Conservation (phyloP, 2,113 vertebrate genomes). For the Microtus ochrogaster region DNA sequence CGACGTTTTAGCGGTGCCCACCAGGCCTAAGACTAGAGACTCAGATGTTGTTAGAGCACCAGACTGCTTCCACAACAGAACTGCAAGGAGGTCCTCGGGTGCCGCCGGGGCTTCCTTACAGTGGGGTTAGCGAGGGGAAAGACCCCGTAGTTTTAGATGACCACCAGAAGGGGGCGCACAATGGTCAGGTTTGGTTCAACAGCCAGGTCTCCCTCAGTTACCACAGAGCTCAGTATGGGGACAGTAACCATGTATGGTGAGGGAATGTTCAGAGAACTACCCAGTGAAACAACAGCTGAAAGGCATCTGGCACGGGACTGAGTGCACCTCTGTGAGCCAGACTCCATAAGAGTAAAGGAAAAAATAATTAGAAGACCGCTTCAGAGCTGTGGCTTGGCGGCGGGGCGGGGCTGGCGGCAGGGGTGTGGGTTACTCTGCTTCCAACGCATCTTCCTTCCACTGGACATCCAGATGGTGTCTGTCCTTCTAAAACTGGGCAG, state of each 20-base stretch:
- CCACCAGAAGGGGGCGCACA: not conserved
- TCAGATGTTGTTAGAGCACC: not conserved
- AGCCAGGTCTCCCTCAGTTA: too few species aligned
- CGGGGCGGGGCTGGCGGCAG: not conserved
- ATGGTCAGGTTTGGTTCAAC: not conserved
- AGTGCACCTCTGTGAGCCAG: not conserved
- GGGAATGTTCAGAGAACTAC: not conserved
- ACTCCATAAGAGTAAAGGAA: not conserved
- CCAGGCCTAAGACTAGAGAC: not conserved
- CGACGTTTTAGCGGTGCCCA: not conserved
- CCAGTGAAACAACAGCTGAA: not conserved
- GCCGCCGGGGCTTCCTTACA: constrained; percentile 95
- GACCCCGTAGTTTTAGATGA: not conserved
- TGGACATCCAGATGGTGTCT: not conserved
- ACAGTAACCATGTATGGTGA: not conserved
- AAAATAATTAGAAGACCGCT: not conserved
- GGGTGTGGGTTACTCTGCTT: not conserved
- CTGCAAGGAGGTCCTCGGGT: constrained; percentile 89
- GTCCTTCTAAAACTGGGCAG: not conserved
- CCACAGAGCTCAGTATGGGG: not conserved
- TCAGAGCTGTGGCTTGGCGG: not conserved
- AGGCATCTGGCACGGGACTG: not conserved
- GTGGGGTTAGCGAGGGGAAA: constrained; percentile 90
- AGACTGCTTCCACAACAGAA: constrained; percentile 91
- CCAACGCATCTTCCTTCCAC: not conserved